Evolutionary conservation across 53 echinoderm and acorn worm species (phyloP).

Genomic region (Holothuria leucospilota): DNA sequence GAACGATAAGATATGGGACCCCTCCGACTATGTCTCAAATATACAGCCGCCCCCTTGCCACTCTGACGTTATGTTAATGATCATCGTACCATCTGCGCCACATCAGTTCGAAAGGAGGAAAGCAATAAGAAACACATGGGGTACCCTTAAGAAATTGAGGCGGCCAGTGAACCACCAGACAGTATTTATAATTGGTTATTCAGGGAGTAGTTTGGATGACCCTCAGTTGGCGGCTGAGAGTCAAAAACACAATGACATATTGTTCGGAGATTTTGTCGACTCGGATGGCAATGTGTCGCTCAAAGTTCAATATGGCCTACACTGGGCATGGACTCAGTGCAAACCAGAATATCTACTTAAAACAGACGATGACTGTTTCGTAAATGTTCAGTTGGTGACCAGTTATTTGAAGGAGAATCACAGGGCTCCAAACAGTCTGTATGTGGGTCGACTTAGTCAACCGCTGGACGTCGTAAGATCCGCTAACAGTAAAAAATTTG

Average conservation of each 20-base stretch:
- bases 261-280: slow-evolving; percentile 81
- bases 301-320: slow-evolving; percentile 91
- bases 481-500: slow-evolving; percentile 64
- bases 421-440: slow-evolving; percentile 63
- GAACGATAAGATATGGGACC: slow-evolving; percentile 15
- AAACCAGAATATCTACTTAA: slow-evolving; percentile 84
- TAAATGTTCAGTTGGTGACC: slow-evolving; percentile 75
- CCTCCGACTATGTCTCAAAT: slow-evolving; percentile 32
- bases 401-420: slow-evolving; percentile 66
- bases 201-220: slow-evolving; percentile 24
- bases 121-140: slow-evolving; percentile 93
- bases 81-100: slow-evolving; percentile 89
- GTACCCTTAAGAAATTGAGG: slow-evolving; percentile 45
- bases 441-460: slow-evolving; percentile 67
- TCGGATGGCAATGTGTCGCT: slow-evolving; percentile 79
- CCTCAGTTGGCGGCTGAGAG: slow-evolving; percentile 65
- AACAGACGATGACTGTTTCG: slow-evolving; percentile 93
- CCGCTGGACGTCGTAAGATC: slow-evolving; percentile 52
- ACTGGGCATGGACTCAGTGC: slow-evolving; percentile 83
- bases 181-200: slow-evolving; percentile 71
- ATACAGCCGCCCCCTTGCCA: slow-evolving; percentile 57
- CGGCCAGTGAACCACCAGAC: slow-evolving; percentile 62
- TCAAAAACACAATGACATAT: slow-evolving; percentile 70
- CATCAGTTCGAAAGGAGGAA: slow-evolving; percentile 70
- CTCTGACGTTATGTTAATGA: slow-evolving; percentile 59